Percentiles rank a stretch among this genome's conserved stretches.
Evolutionary conservation across 2,113 vertebrate genomes (phyloP).

Genomic region (Rhea pennata): DNA sequence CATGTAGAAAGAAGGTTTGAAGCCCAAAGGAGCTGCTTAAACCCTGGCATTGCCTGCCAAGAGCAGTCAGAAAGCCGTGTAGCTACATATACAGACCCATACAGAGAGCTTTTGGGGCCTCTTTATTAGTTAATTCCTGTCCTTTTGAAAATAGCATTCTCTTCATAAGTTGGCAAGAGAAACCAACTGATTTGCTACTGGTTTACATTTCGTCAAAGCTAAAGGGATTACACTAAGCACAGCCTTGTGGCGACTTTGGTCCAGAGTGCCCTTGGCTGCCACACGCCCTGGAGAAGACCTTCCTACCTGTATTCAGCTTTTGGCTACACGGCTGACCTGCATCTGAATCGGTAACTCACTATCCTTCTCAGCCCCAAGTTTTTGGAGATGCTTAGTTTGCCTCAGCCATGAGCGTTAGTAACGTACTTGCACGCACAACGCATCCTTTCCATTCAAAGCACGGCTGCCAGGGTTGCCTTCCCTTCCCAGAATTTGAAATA

Average conservation of each 20-base stretch:
- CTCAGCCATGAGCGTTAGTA: neutral
- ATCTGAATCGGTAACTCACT: neutral
- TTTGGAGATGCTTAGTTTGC: neutral
- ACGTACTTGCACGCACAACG: neutral
- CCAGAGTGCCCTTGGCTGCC: neutral
- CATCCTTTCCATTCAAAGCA: neutral
- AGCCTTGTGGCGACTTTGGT: too few species aligned
- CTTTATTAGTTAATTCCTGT: neutral
- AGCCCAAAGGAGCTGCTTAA: neutral
- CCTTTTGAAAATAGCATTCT: neutral
- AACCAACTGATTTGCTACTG: neutral
- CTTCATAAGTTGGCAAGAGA: neutral
- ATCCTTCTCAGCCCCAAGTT: neutral
- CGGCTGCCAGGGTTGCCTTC: neutral
- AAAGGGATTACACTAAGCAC: too few species aligned
- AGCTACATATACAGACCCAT: neutral
- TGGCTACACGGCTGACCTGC: neutral
- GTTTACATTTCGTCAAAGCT: neutral
- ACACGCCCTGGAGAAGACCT: neutral
- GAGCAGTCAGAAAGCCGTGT: neutral
- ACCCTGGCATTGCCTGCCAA: too few species aligned
- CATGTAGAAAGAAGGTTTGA: neutral
- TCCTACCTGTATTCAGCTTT: neutral
- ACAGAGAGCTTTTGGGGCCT: neutral
- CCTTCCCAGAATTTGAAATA: neutral